Evolutionary conservation across 2,888 invertebrate species (phyloP).

Genomic region (Itoplectis maculator): DNA sequence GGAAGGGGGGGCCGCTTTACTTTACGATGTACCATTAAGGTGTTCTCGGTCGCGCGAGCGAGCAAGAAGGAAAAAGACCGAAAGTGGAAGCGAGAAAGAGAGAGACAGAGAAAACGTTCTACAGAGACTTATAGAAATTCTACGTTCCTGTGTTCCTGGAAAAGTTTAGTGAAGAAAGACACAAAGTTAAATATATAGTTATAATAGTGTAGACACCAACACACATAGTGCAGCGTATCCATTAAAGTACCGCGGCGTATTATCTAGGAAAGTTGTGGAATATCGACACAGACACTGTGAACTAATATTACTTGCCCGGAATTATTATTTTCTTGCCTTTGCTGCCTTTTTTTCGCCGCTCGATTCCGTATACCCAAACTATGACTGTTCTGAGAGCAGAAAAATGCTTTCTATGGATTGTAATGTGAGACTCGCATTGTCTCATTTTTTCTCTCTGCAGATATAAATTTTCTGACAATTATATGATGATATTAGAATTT

Average conservation of each 20-base stretch:
- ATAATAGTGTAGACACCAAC: conserved; percentile 11
- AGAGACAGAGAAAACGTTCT: conserved; percentile 29
- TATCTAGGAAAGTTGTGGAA: conserved; percentile 45
- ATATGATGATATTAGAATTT: too few species aligned
- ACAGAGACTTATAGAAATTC: conserved; percentile 60
- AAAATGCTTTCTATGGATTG: too few species aligned
- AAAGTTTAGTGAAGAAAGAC: conserved; percentile 61
- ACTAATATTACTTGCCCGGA: background rate
- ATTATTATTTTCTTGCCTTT: conserved; percentile 8
- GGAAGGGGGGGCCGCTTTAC: conserved; percentile 56
- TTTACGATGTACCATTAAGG: conserved; percentile 66
- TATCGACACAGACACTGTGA: conserved; percentile 9
- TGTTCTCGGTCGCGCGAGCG: conserved; percentile 26
- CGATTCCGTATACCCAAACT: background rate
- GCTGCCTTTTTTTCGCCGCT: background rate
- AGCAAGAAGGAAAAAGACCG: background rate
- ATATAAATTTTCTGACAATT: too few species aligned
- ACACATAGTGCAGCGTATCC: conserved; percentile 42
- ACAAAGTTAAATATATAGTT: conserved; percentile 54
- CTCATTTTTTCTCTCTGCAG: too few species aligned
- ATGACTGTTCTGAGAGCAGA: too few species aligned
- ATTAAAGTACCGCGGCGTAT: conserved; percentile 39
- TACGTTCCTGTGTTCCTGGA: conserved; percentile 56
- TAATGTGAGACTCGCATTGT: too few species aligned
- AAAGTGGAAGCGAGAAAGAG: background rate